phyloP scores from a whole-genome alignment of 2,888 invertebrate genomes.

The Rhogogaster chlorosoma region DNA sequence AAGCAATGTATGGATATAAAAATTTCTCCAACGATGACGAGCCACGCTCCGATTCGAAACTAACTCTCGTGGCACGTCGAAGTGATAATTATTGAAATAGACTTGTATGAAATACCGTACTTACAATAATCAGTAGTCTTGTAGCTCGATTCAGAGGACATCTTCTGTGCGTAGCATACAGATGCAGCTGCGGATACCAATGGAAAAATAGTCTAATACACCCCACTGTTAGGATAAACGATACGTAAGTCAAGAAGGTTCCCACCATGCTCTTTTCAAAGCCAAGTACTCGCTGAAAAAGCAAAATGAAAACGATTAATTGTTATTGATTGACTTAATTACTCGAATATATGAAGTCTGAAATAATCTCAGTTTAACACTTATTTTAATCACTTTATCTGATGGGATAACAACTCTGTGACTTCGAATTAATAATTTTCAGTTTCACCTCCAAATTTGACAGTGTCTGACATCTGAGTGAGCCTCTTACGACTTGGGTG shows the following conservation, averaged over 20 bases:
- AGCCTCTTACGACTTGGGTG: too few relatives aligned
- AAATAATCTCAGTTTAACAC: not conserved
- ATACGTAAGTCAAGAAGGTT: conserved; percentile 76
- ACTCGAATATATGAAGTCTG: not conserved
- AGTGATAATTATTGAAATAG: not conserved
- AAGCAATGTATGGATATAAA: conserved; percentile 44
- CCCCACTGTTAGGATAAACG: conserved; percentile 80
- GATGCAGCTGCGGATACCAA: conserved; percentile 81
- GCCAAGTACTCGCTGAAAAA: conserved; percentile 79
- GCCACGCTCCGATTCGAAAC: not conserved
- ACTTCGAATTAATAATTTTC: too few relatives aligned
- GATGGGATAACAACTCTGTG: too few relatives aligned
- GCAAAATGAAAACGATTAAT: conserved; percentile 48
- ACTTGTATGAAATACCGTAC: conserved; percentile 60
- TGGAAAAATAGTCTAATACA: conserved; percentile 81
- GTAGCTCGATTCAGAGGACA: conserved; percentile 79
- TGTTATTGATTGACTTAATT: not conserved
- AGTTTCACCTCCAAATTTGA: too few relatives aligned
- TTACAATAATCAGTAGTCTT: conserved; percentile 80
- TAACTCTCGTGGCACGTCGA: not conserved
- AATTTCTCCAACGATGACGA: not conserved
- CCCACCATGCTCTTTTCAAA: conserved; percentile 75
- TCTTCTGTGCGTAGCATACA: conserved; percentile 79
- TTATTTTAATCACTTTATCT: too few relatives aligned
- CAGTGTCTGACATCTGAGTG: too few relatives aligned